phyloP scores from a whole-genome alignment of 1,140 invertebrate species.

The Yoshiicerus persimilis region DNA sequence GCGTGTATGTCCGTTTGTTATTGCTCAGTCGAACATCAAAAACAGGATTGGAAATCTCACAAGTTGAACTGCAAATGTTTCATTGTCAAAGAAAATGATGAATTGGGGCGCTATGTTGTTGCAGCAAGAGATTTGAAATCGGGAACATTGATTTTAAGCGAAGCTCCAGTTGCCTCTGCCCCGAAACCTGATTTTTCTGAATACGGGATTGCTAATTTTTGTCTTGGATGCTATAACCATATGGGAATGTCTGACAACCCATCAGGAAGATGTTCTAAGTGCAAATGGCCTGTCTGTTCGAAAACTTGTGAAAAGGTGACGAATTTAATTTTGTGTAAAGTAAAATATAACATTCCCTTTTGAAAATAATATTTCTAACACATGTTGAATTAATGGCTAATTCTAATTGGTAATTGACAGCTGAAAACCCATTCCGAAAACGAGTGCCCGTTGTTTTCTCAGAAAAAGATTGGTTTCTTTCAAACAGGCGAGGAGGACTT shows the following conservation, averaged over 20 bases:
- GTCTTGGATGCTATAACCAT: neutral
- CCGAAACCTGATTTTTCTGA: neutral
- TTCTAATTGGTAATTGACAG: neutral
- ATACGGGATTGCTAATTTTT: neutral
- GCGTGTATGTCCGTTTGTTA: slow-evolving; percentile 68
- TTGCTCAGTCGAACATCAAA: slow-evolving; percentile 72
- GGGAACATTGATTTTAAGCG: neutral
- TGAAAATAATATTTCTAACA: no score
- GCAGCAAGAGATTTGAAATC: neutral
- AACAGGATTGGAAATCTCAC: slow-evolving; percentile 71
- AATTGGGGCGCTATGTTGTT: neutral
- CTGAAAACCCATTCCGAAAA: neutral
- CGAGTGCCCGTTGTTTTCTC: neutral
- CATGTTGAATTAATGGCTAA: no score
- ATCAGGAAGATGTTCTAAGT: neutral
- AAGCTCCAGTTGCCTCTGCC: neutral
- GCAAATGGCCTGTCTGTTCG: neutral
- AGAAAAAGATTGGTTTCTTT: neutral
- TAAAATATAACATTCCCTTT: no score
- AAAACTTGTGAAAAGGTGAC: neutral
- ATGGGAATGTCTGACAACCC: neutral
- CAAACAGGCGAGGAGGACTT: neutral
- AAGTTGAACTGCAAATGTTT: no score
- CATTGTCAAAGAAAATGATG: neutral
- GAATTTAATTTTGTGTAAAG: no score